Conservation (phyloP, 1,140 invertebrate genomes). For the Orchestia grillus region DNA sequence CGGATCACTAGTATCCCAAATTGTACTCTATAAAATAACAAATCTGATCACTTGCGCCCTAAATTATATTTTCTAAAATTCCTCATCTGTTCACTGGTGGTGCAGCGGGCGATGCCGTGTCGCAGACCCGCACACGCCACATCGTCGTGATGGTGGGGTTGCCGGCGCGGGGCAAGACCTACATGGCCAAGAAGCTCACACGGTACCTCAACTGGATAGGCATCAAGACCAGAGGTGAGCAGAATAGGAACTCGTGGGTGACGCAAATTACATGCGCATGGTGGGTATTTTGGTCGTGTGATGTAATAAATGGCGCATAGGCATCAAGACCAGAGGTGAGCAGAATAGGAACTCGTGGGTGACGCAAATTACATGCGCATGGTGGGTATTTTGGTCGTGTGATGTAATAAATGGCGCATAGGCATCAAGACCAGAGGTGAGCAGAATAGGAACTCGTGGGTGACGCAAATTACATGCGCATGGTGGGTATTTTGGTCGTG, state of each 20-base stretch:
- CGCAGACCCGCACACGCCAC: conserved; percentile 74
- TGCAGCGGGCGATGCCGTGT: conserved; percentile 10
- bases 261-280: too few species aligned
- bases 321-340: conserved; percentile 86
- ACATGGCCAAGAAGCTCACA: conserved; percentile 88
- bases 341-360: background rate
- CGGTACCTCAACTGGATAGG: conserved; percentile 92
- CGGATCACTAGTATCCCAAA: too few species aligned
- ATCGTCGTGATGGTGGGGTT: conserved; percentile 93
- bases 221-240: conserved; percentile 85
- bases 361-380: too few species aligned
- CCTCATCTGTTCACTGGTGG: background rate
- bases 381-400: conserved; percentile 73
- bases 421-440: conserved; percentile 88
- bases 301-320: conserved; percentile 73
- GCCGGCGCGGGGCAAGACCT: conserved; percentile 91
- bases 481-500: conserved; percentile 75
- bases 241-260: background rate
- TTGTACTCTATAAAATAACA: too few species aligned
- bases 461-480: too few species aligned
- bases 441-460: background rate
- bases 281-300: conserved; percentile 72
- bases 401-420: conserved; percentile 71
- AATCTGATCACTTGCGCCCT: too few species aligned
- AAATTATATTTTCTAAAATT: too few species aligned